Conservation (phyloP, 2,113 vertebrate species). For the Herpailurus yagouaroundi region DNA sequence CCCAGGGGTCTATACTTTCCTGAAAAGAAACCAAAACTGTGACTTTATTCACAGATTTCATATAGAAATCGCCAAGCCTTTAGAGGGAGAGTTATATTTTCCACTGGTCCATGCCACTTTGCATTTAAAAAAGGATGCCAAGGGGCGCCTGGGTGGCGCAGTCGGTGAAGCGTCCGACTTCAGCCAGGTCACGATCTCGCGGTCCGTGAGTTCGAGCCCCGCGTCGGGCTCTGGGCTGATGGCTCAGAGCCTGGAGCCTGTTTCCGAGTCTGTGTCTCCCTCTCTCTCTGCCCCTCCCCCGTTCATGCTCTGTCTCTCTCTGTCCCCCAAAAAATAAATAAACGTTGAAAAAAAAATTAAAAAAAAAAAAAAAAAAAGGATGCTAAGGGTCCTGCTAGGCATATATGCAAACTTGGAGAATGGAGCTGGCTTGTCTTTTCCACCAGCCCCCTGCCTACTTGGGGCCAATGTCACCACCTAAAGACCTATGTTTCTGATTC, state of each 20-base stretch:
- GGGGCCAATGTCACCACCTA: neutral
- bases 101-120: neutral
- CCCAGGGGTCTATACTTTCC: neutral
- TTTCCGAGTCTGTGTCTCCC: no score
- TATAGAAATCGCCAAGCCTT: neutral
- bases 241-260: no score
- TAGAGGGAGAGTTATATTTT: neutral
- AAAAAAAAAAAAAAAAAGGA: slow-evolving; percentile 8
- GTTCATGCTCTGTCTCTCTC: no score
- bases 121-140: neutral
- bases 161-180: no score
- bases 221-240: no score
- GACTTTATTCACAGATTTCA: slow-evolving; percentile 8
- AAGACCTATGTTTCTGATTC: neutral
- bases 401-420: neutral
- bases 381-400: neutral
- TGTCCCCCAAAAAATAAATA: no score
- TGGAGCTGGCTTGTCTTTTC: neutral
- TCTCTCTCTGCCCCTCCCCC: no score
- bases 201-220: no score
- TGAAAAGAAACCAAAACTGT: neutral
- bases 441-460: neutral
- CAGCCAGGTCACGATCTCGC: no score
- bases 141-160: neutral
- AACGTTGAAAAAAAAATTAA: neutral